These are phyloP conservation scores for Chelonia mydas DNA, from an alignment of 2,797 vertebrate genomes.

Conservation along the genomic window DNA sequence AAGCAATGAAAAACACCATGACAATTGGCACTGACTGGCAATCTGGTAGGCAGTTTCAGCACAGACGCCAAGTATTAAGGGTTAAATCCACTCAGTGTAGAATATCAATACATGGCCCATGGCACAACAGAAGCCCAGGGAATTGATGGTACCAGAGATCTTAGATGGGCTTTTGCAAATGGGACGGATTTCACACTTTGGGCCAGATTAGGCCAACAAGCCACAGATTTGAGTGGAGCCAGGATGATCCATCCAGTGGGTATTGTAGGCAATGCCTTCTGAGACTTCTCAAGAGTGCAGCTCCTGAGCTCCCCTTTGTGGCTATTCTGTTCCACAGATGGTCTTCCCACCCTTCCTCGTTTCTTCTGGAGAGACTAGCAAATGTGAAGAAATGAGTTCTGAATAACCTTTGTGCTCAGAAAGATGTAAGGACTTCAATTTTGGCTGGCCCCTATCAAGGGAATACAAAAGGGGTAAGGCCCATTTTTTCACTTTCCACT, in stretches of 20 bases:
- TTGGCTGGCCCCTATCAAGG: neutral
- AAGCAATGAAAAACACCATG: neutral
- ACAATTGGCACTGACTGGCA: neutral
- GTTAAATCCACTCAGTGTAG: neutral
- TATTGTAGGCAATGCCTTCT: neutral
- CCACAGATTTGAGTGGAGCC: neutral
- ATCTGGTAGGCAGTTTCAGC: neutral
- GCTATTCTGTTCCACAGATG: neutral
- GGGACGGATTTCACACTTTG: neutral
- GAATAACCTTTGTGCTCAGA: neutral
- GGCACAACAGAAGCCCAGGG: neutral
- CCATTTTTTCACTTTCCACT: neutral
- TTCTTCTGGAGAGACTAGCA: neutral
- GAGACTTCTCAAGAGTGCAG: neutral
- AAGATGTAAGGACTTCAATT: neutral
- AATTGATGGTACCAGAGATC: too few species aligned
- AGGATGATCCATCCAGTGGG: neutral
- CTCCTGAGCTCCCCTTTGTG: neutral
- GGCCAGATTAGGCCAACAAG: neutral
- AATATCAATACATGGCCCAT: neutral
- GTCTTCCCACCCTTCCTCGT: too few species aligned
- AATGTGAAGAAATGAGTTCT: neutral
- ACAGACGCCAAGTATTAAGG: neutral
- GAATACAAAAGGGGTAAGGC: neutral
- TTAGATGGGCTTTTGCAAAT: neutral